Percentiles rank a stretch among this genome's conserved stretches.
These are phyloP conservation scores for Lamellibrachia columna DNA, from an alignment of 2,888 invertebrate species.

Conservation along the genomic window DNA sequence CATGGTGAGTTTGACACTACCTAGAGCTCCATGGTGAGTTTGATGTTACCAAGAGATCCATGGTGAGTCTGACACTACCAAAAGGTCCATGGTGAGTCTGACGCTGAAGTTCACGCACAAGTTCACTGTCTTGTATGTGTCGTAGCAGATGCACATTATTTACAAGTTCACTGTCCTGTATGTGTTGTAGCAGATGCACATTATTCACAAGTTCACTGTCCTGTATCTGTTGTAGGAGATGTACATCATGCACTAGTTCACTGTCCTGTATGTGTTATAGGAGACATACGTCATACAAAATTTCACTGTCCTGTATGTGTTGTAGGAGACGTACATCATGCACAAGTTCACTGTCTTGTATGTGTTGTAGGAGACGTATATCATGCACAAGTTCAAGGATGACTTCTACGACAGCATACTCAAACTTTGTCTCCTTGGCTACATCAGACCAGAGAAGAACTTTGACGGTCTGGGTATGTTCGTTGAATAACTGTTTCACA, in stretches of 20 bases:
- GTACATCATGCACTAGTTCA: slow-evolving; percentile 72
- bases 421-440: slow-evolving; percentile 83
- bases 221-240: slow-evolving; percentile 76
- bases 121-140: background rate
- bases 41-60: background rate
- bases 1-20: background rate
- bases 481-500: background rate
- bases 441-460: slow-evolving; percentile 84
- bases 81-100: background rate
- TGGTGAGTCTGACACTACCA: background rate
- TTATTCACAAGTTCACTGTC: slow-evolving; percentile 81
- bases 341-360: slow-evolving; percentile 75
- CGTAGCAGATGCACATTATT: slow-evolving; percentile 72
- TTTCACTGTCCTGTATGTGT: slow-evolving; percentile 70
- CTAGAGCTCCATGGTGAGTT: background rate
- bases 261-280: background rate
- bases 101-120: background rate
- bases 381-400: slow-evolving; percentile 81
- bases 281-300: slow-evolving; percentile 78
- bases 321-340: slow-evolving; percentile 89
- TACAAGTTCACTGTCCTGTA: slow-evolving; percentile 75
- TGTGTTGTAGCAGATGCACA: slow-evolving; percentile 84
- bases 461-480: slow-evolving; percentile 75
- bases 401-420: slow-evolving; percentile 89
- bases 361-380: slow-evolving; percentile 83